A percentile compares a stretch with the other conserved stretches of the same genome.
Conservation (phyloP, 2,888 invertebrate genomes). For the Encarsia formosa region DNA sequence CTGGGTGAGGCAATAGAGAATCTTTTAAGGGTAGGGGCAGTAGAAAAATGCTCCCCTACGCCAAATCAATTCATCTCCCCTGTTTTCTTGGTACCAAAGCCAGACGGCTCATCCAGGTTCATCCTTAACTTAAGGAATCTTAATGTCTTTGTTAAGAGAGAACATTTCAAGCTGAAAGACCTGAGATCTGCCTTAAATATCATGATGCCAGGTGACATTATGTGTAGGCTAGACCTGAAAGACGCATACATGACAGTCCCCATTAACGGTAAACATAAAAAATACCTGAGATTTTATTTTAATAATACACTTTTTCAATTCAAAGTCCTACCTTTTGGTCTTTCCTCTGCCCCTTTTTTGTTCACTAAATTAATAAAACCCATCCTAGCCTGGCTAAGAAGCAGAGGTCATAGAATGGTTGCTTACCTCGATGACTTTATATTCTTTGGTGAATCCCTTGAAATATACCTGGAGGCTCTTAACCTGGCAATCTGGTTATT, state of each 20-base stretch:
- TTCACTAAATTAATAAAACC: slow-evolving; percentile 1
- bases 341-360: background rate
- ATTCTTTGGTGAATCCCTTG: background rate
- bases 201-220: slow-evolving; percentile 13
- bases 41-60: background rate
- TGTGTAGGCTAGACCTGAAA: slow-evolving; percentile 19
- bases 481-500: background rate
- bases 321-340: background rate
- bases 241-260: slow-evolving; percentile 23
- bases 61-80: slow-evolving; percentile 17
- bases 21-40: background rate
- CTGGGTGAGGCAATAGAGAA: background rate
- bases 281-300: slow-evolving; percentile 6
- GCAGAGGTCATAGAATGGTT: background rate
- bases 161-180: slow-evolving; percentile 29
- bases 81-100: slow-evolving; percentile 15
- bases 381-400: background rate
- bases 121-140: slow-evolving; percentile 28
- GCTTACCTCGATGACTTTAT: background rate
- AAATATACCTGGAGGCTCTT: background rate
- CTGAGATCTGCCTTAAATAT: slow-evolving; percentile 14
- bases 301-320: background rate
- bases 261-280: slow-evolving; percentile 13
- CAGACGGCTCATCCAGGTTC: slow-evolving; percentile 11
- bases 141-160: slow-evolving; percentile 21